These are phyloP conservation scores for Tenebrio molitor DNA, from an alignment of 1,140 invertebrate genomes.

Conservation along the genomic window DNA sequence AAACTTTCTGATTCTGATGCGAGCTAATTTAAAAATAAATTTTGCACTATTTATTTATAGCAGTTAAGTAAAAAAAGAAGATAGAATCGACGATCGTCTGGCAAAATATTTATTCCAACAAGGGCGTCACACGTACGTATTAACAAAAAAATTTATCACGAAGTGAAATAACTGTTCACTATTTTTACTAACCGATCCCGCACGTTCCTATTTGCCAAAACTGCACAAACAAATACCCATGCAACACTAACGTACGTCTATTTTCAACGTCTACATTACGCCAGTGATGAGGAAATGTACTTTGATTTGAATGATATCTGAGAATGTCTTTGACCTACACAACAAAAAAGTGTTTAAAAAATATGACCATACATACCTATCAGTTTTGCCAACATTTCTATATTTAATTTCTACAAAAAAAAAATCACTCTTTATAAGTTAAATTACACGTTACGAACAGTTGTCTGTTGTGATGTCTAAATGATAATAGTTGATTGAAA, in stretches of 20 bases:
- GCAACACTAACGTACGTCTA: not conserved
- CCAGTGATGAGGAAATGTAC: conserved; percentile 31
- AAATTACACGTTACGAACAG: too few relatives aligned
- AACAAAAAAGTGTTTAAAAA: conserved; percentile 5
- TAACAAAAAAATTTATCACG: not conserved
- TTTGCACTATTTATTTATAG: conserved; percentile 23
- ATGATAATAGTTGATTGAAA: too few relatives aligned
- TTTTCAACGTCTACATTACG: too few relatives aligned
- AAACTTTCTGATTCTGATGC: not conserved
- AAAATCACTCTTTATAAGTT: not conserved
- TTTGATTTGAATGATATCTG: conserved; percentile 23
- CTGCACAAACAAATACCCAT: conserved; percentile 19
- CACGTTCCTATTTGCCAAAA: not conserved
- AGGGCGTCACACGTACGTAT: not conserved
- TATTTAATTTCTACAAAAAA: not conserved
- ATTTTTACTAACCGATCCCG: not conserved
- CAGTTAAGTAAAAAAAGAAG: not conserved
- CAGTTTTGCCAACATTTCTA: conserved; percentile 3
- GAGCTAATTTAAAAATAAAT: conserved; percentile 26
- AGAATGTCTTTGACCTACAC: conserved; percentile 25
- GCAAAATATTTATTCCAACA: conserved; percentile 25
- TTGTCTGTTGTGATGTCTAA: too few relatives aligned
- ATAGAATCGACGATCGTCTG: not conserved
- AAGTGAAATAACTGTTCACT: conserved; percentile 2
- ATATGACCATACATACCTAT: not conserved